Base-by-base conservation (phyloP, 2,888 invertebrate species). In the Andrena hattorfiana region DNA sequence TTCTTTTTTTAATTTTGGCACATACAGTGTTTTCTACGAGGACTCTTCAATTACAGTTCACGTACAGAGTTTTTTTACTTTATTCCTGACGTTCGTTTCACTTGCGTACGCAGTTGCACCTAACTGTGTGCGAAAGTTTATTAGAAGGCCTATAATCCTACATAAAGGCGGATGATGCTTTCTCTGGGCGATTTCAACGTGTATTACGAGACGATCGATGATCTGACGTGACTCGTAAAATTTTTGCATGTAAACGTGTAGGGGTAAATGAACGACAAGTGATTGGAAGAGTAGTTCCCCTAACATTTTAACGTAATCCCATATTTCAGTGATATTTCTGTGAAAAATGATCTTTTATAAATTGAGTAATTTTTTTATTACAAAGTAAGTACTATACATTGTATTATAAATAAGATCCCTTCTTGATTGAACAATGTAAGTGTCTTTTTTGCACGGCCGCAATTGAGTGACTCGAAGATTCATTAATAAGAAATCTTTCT, bases 111-210 rank as follows among this genome's bases (percentile, higher is more conserved):
- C 62, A 26, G 26, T 10, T 10, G 63, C 51, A 30, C 10, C 32
- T 42, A 62, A 68, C 59, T 62, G 63, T 69, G 67, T 87, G 81
- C 85, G 87, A 89, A 89, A 88, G 89, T 89, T 77, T 81, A 85
- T 87, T 87, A 87, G 87, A 80, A 89, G 87, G 80, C 89, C 83
- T 87, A 87, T 87, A 89, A 87, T 88, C 87, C 87, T 89, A 89
- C 81, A 87, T 85, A 85, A 85, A 87, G 64, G 69, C 85, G 89
- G 85, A 81, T 73, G 81, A 87, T 88, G 87, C 89, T 88, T 88
- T 88, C 87, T 83, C 87, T 78, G 72, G 8, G 66, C 71, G 80
- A 85, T 80, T 87, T 83, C 77, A 77, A 69, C 60, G 51, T 68
- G 51, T 67, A 26, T 49, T 51, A 64, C 10, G 35, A 51, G 32